Percentiles rank a stretch among this genome's conserved stretches.
phyloP scores from a whole-genome alignment of 23 tunicate species.

The Ciona savignyi region DNA sequence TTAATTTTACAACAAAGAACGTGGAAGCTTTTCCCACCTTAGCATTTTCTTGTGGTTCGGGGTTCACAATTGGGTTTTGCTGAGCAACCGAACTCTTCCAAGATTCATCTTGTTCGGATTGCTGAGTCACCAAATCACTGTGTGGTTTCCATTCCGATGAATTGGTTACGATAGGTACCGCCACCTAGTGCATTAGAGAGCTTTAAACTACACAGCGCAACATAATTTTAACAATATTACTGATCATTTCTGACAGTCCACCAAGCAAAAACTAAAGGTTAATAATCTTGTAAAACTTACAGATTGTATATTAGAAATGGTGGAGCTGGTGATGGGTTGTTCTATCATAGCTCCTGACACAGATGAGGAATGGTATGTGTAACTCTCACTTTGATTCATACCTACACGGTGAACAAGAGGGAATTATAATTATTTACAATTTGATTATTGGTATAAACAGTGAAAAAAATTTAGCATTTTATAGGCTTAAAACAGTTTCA shows the following conservation, averaged over 20 bases:
- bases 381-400: slow-evolving; percentile 12
- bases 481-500: background rate
- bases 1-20: background rate
- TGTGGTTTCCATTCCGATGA: slow-evolving; percentile 60
- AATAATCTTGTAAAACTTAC: background rate
- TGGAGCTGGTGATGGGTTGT: background rate
- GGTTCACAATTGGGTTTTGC: slow-evolving; percentile 4
- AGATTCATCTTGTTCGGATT: slow-evolving; percentile 28
- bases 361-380: slow-evolving; percentile 18
- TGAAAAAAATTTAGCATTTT: no score
- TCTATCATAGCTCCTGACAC: background rate
- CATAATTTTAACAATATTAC: no score
- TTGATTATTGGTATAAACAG: no score
- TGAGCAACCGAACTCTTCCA: slow-evolving; percentile 26
- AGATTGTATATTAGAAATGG: slow-evolving; percentile 7
- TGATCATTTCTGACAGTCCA: no score
- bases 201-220: no score
- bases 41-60: slow-evolving; percentile 1
- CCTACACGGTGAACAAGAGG: no score
- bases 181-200: background rate
- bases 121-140: slow-evolving; percentile 5
- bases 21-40: background rate
- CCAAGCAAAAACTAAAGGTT: no score
- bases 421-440: no score
- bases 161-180: slow-evolving; percentile 23